Percentiles rank a stretch among this genome's conserved stretches.
Evolutionary conservation across 2,113 vertebrate genomes (phyloP).

Genomic region (Chaetorhynchus papuensis): DNA sequence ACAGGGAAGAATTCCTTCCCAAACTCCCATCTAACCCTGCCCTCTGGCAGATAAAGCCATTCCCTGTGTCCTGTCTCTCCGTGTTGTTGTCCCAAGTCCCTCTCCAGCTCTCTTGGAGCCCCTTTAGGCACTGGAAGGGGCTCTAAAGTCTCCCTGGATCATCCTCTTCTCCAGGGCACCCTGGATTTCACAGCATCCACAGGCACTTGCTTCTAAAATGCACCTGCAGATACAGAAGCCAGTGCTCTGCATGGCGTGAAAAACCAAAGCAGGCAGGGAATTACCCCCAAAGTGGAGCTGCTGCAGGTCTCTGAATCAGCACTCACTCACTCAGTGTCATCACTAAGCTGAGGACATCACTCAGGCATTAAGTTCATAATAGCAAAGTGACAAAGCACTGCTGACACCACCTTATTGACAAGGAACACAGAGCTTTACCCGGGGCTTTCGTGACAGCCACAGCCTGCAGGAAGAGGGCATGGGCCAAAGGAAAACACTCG

Average conservation of each 20-base stretch:
- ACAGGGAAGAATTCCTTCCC: background rate
- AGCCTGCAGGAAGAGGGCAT: background rate
- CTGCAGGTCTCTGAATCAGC: background rate
- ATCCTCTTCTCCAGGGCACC: background rate
- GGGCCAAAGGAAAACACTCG: background rate
- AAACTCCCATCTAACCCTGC: background rate
- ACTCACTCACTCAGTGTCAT: background rate
- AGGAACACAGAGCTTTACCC: background rate
- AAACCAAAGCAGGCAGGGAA: background rate
- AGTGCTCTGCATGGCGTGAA: background rate
- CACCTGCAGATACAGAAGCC: accelerated
- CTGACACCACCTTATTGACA: background rate
- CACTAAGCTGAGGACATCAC: background rate
- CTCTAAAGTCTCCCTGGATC: background rate
- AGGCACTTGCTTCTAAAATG: background rate
- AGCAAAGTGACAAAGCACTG: background rate
- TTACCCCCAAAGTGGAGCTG: background rate
- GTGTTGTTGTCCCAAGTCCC: background rate
- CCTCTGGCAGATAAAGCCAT: background rate
- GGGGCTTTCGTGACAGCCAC: accelerated
- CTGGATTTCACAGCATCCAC: background rate
- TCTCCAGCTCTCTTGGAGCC: background rate
- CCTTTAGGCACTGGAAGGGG: background rate
- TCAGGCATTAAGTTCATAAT: background rate
- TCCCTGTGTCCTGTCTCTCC: background rate